phyloP scores from a whole-genome alignment of 2,797 vertebrate genomes.

The Anguilla anguilla region DNA sequence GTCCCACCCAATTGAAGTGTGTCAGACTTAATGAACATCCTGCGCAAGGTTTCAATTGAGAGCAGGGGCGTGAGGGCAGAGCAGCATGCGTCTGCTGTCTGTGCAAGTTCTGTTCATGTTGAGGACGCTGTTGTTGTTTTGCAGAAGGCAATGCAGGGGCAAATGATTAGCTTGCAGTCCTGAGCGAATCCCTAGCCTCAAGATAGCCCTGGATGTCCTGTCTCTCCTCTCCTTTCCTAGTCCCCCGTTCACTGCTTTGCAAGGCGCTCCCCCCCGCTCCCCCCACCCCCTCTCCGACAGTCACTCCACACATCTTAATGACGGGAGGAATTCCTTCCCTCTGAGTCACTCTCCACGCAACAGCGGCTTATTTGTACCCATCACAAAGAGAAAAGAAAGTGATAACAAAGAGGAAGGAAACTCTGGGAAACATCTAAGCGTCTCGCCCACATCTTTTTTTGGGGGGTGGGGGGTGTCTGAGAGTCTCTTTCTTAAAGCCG shows the following conservation, averaged over 20 bases:
- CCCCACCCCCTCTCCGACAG: background rate
- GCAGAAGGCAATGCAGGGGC: background rate
- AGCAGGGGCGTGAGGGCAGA: background rate
- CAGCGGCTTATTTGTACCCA: constrained; percentile 22
- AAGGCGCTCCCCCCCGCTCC: background rate
- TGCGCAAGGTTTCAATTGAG: background rate
- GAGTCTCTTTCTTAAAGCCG: background rate
- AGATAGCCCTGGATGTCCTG: background rate
- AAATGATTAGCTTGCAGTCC: background rate
- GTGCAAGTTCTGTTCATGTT: background rate
- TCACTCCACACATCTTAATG: constrained; percentile 24
- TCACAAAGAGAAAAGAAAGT: constrained; percentile 28
- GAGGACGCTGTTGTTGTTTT: background rate
- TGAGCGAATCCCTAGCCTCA: background rate
- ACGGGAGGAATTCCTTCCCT: constrained; percentile 23
- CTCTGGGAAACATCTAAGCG: background rate
- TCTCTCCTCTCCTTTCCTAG: background rate
- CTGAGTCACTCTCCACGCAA: constrained; percentile 22
- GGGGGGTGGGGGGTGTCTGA: background rate
- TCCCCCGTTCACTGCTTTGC: background rate
- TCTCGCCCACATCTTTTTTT: constrained; percentile 6
- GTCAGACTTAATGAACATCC: constrained; percentile 13
- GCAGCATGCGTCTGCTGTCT: background rate
- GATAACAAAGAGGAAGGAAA: constrained; percentile 17
- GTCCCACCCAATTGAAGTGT: constrained; percentile 6